phyloP scores from a whole-genome alignment of 2,797 vertebrate species.

The Tachyglossus aculeatus region DNA sequence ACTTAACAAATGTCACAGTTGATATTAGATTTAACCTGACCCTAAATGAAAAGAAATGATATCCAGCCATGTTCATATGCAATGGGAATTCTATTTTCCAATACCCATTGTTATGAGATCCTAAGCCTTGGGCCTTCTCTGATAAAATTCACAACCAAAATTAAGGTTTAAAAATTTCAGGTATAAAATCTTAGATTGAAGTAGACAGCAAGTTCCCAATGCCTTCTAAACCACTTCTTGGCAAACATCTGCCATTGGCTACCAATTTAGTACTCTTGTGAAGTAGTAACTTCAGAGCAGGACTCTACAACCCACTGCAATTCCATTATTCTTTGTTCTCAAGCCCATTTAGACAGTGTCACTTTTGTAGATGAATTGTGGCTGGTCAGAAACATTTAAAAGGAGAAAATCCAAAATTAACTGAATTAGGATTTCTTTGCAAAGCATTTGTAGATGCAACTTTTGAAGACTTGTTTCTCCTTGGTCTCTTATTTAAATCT shows the following conservation, averaged over 20 bases:
- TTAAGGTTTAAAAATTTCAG: too few relatives aligned
- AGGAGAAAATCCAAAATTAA: conserved; percentile 33
- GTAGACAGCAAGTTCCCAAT: too few relatives aligned
- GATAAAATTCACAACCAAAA: too few relatives aligned
- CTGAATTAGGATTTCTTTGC: conserved; percentile 48
- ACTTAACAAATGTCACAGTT: too few relatives aligned
- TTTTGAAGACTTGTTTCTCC: conserved; percentile 34
- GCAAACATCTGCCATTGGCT: not conserved
- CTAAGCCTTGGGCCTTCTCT: too few relatives aligned
- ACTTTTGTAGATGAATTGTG: not conserved
- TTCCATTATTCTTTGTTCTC: not conserved
- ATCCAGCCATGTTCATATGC: too few relatives aligned
- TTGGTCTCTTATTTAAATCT: conserved; percentile 19
- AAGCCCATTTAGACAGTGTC: not conserved
- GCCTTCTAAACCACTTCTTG: not conserved
- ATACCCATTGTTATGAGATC: too few relatives aligned
- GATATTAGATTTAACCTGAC: too few relatives aligned
- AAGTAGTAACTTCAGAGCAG: not conserved
- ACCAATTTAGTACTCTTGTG: not conserved
- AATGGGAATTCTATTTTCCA: too few relatives aligned
- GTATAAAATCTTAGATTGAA: too few relatives aligned
- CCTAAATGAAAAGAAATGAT: too few relatives aligned
- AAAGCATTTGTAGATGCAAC: conserved; percentile 51
- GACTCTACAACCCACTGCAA: not conserved
- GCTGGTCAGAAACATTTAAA: conserved; percentile 30